Conservation (phyloP, 2,888 invertebrate species). For the Mesoligia furuncula region DNA sequence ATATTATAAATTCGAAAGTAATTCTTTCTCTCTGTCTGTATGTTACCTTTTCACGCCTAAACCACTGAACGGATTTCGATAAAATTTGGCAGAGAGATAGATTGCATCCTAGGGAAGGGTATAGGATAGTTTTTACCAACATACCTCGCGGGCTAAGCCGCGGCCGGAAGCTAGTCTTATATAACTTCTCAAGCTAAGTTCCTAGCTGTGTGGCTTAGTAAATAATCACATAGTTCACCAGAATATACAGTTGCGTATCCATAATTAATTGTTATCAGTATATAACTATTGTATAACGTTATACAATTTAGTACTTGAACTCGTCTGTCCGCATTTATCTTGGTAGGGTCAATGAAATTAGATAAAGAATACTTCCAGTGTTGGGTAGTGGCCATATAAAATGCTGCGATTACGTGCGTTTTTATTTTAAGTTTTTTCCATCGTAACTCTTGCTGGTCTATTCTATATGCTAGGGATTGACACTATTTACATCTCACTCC, state of each 20-base stretch:
- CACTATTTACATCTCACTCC: not conserved
- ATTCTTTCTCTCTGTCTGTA: too few relatives aligned
- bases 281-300: conserved; percentile 57
- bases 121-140: too few relatives aligned
- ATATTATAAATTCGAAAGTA: too few relatives aligned
- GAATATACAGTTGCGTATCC: not conserved
- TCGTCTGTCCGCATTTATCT: conserved; percentile 49
- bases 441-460: not conserved
- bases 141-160: too few relatives aligned
- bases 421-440: not conserved
- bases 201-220: too few relatives aligned
- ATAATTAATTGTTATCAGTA: not conserved
- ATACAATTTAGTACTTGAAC: conserved; percentile 63
- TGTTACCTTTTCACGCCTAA: too few relatives aligned
- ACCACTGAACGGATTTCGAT: too few relatives aligned
- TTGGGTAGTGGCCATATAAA: conserved; percentile 38
- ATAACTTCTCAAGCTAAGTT: too few relatives aligned
- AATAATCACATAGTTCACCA: too few relatives aligned
- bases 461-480: not conserved
- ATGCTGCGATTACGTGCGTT: not conserved
- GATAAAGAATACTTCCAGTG: conserved; percentile 50
- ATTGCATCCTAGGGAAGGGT: too few relatives aligned
- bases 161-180: too few relatives aligned
- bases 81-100: too few relatives aligned
- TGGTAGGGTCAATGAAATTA: conserved; percentile 57